Conservation (phyloP, 2,888 invertebrate genomes). For the Acanthosepion pharaonis region DNA sequence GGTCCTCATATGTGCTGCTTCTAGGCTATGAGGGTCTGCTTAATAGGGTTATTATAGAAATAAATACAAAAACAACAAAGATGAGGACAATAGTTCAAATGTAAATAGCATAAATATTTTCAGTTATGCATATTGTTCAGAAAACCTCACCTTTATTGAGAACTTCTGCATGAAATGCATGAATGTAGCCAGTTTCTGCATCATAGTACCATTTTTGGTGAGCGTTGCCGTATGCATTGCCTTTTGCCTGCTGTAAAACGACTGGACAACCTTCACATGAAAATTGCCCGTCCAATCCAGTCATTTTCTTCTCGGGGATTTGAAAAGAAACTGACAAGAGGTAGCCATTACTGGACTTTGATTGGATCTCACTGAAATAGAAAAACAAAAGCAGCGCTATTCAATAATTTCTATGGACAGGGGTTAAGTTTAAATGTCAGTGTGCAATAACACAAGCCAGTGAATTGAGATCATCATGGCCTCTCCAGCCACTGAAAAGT, state of each 20-base stretch:
- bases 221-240: constrained; percentile 71
- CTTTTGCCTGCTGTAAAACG: constrained; percentile 67
- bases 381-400: not conserved
- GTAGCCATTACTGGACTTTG: constrained; percentile 66
- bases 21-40: too few relatives aligned
- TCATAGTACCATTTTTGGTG: constrained; percentile 73
- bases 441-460: not conserved
- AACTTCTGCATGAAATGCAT: constrained; percentile 70
- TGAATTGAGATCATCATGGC: not conserved
- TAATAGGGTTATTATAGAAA: too few relatives aligned
- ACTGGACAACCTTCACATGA: constrained; percentile 68
- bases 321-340: constrained; percentile 73
- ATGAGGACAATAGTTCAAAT: too few relatives aligned
- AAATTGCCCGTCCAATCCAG: constrained; percentile 61
- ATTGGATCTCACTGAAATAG: constrained; percentile 68
- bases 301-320: constrained; percentile 56
- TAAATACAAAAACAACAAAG: too few relatives aligned
- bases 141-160: constrained; percentile 69
- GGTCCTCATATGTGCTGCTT: too few relatives aligned
- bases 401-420: not conserved
- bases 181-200: constrained; percentile 69
- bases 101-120: too few relatives aligned
- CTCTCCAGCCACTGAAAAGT: not conserved
- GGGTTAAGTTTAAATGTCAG: not conserved
- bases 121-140: not conserved